Conservation (phyloP, 1,140 invertebrate species). For the Megathymus violae region DNA sequence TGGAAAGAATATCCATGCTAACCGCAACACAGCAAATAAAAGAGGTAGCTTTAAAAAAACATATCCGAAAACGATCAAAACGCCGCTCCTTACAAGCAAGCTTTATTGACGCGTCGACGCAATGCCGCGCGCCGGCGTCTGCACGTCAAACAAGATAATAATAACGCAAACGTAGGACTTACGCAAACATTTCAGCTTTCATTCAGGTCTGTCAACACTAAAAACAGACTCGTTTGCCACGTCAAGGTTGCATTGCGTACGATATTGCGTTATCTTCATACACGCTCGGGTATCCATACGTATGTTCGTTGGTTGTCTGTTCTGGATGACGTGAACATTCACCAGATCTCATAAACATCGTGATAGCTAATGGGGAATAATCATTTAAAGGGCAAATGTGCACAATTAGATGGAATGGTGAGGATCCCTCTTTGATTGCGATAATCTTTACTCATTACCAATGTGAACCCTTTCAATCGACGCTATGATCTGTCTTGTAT, state of each 20-base stretch:
- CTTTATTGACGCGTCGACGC: background rate
- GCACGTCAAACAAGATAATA: conserved; percentile 3
- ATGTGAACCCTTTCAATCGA: conserved; percentile 45
- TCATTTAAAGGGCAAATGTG: conserved; percentile 2
- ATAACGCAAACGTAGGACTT: conserved; percentile 18
- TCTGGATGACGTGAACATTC: too few species aligned
- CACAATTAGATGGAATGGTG: conserved; percentile 47
- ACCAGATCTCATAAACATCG: background rate
- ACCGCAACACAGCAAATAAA: too few species aligned
- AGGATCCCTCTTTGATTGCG: conserved; percentile 50
- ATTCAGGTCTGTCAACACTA: conserved; percentile 28
- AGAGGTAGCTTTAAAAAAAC: too few species aligned
- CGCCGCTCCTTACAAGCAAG: background rate
- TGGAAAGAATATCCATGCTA: too few species aligned
- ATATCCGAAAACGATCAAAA: background rate
- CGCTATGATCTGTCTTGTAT: background rate
- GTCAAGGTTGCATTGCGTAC: conserved; percentile 7
- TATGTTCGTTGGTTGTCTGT: too few species aligned
- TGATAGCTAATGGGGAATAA: background rate
- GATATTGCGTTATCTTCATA: background rate
- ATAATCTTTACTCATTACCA: conserved; percentile 56
- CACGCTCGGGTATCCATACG: too few species aligned
- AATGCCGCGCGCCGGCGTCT: background rate
- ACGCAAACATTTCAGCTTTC: conserved; percentile 21
- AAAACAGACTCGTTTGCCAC: conserved; percentile 20